A percentile compares a stretch with the other conserved stretches of the same genome.
phyloP scores from a whole-genome alignment of 1,140 invertebrate genomes.

The Cataglyphis hispanica region DNA sequence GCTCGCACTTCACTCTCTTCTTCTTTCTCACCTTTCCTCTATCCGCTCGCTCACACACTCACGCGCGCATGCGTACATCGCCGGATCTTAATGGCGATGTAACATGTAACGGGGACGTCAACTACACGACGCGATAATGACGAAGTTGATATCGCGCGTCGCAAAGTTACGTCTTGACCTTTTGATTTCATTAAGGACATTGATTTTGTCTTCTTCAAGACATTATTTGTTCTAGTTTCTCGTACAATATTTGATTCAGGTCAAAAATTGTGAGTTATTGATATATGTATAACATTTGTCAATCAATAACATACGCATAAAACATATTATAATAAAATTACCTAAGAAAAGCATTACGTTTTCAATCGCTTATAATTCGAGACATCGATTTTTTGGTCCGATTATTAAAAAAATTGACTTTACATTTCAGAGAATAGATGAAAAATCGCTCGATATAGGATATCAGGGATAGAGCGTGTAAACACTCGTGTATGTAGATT shows the following conservation, averaged over 20 bases:
- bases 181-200: background rate
- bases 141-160: conserved; percentile 12
- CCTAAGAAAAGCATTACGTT: background rate
- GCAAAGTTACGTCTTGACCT: conserved; percentile 19
- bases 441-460: background rate
- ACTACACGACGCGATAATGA: conserved; percentile 9
- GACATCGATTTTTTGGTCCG: background rate
- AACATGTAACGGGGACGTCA: conserved; percentile 54
- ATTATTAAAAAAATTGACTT: background rate
- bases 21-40: conserved; percentile 39
- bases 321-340: too few species aligned
- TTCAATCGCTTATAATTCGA: background rate
- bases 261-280: conserved; percentile 8
- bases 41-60: conserved; percentile 38
- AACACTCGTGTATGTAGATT: background rate
- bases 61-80: conserved; percentile 8
- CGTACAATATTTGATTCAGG: background rate
- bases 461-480: background rate
- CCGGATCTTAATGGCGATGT: conserved; percentile 15
- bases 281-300: too few species aligned
- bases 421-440: background rate
- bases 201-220: background rate
- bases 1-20: background rate
- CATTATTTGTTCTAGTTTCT: background rate
- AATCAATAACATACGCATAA: too few species aligned